Conservation (phyloP, 2,113 vertebrate species). For the Rhea pennata region DNA sequence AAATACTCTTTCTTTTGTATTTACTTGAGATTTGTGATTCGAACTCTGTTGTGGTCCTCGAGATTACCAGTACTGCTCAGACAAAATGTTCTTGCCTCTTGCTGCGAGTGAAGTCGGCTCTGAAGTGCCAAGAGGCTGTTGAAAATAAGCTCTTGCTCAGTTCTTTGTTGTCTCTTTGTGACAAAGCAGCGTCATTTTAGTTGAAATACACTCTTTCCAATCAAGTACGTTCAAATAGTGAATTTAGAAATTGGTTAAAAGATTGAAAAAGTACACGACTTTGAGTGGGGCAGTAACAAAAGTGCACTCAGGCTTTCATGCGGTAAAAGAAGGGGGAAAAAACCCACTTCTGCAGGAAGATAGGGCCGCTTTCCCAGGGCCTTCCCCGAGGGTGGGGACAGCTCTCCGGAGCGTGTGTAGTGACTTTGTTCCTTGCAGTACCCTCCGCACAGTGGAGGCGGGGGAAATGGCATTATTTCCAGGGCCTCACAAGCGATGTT, state of each 20-base stretch:
- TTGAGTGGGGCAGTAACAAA: neutral
- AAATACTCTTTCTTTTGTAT: too few species aligned
- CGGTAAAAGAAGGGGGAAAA: neutral
- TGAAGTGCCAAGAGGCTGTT: neutral
- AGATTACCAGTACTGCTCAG: neutral
- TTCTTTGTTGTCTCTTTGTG: neutral
- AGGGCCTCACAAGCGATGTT: fast-evolving
- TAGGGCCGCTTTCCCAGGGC: neutral
- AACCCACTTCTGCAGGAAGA: neutral
- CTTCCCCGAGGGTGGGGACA: neutral
- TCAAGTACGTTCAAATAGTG: neutral
- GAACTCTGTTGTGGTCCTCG: fast-evolving
- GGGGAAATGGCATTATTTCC: neutral
- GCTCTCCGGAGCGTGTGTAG: neutral
- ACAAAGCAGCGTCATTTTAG: neutral
- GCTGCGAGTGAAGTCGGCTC: neutral
- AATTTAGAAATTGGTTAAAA: neutral
- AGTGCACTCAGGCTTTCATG: neutral
- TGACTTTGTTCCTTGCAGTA: neutral
- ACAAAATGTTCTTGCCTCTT: neutral
- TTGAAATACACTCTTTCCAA: neutral
- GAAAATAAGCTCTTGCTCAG: neutral
- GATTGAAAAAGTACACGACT: fast-evolving
- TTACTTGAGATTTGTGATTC: neutral
- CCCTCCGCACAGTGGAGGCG: neutral